These are phyloP conservation scores for Saccostrea cuccullata DNA, from an alignment of 1,140 invertebrate species.

Conservation along the genomic window DNA sequence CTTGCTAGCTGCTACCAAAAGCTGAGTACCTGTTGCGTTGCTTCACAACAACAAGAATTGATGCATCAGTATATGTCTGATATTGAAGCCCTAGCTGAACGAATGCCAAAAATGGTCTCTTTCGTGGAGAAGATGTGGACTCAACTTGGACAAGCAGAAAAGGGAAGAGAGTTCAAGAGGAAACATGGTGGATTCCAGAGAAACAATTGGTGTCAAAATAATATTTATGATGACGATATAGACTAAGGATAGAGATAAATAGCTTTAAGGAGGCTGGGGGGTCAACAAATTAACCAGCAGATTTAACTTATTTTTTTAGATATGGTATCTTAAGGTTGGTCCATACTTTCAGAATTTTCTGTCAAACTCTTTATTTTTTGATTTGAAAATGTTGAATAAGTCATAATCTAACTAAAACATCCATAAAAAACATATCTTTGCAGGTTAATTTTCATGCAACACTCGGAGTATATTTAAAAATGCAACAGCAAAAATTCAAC, in stretches of 20 bases:
- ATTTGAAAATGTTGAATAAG: too few relatives aligned
- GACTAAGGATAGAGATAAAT: background rate
- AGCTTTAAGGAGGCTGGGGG: too few relatives aligned
- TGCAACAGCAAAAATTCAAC: too few relatives aligned
- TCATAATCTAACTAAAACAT: too few relatives aligned
- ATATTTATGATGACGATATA: background rate
- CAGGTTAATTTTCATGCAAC: too few relatives aligned
- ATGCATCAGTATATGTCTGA: constrained; percentile 7
- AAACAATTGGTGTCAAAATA: background rate
- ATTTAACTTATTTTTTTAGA: too few relatives aligned
- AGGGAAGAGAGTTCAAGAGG: background rate
- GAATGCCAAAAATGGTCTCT: background rate
- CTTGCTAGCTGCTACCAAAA: background rate
- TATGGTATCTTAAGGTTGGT: too few relatives aligned
- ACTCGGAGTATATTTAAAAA: too few relatives aligned
- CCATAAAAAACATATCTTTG: too few relatives aligned
- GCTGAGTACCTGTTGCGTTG: background rate
- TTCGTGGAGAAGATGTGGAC: constrained; percentile 1
- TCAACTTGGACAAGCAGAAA: background rate
- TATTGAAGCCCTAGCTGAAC: background rate
- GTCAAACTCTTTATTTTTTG: too few relatives aligned
- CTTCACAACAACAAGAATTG: background rate
- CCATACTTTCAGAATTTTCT: too few relatives aligned
- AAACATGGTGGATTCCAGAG: background rate
- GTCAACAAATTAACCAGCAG: too few relatives aligned